Conservation (phyloP, 1,140 invertebrate species). For the Mactra quadrangularis region DNA sequence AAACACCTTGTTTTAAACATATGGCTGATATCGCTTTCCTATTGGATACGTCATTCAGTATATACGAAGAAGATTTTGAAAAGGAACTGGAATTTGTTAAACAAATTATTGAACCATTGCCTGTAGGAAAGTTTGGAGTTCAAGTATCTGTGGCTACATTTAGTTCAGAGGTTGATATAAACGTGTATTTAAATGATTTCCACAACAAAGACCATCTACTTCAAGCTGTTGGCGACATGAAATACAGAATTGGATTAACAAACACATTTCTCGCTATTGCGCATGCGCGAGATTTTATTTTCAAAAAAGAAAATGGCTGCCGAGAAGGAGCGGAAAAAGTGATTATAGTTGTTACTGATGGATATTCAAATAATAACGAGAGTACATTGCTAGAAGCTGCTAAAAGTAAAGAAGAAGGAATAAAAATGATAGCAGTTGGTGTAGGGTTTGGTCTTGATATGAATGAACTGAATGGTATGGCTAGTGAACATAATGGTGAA, state of each 20-base stretch:
- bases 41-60: conserved; percentile 63
- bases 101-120: conserved; percentile 56
- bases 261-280: conserved; percentile 1
- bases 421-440: conserved; percentile 72
- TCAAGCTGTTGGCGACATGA: conserved; percentile 16
- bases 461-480: conserved; percentile 68
- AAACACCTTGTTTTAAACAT: conserved; percentile 4
- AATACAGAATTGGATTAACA: background rate
- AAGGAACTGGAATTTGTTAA: conserved; percentile 61
- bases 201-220: conserved; percentile 1
- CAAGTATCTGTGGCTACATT: conserved; percentile 66
- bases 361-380: conserved; percentile 63
- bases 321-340: conserved; percentile 57
- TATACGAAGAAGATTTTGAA: conserved; percentile 58
- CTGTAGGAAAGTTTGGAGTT: conserved; percentile 52
- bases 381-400: conserved; percentile 61
- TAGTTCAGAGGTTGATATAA: conserved; percentile 36
- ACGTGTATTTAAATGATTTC: background rate
- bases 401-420: conserved; percentile 56
- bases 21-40: conserved; percentile 63
- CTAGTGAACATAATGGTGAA: conserved; percentile 44
- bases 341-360: conserved; percentile 71
- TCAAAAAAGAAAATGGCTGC: conserved; percentile 22
- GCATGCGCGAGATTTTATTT: conserved; percentile 15
- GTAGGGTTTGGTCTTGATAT: conserved; percentile 67